Percentiles rank a stretch among this genome's conserved stretches.
Conservation (phyloP, 2,888 invertebrate genomes). For the Sphecodes monilicornis region DNA sequence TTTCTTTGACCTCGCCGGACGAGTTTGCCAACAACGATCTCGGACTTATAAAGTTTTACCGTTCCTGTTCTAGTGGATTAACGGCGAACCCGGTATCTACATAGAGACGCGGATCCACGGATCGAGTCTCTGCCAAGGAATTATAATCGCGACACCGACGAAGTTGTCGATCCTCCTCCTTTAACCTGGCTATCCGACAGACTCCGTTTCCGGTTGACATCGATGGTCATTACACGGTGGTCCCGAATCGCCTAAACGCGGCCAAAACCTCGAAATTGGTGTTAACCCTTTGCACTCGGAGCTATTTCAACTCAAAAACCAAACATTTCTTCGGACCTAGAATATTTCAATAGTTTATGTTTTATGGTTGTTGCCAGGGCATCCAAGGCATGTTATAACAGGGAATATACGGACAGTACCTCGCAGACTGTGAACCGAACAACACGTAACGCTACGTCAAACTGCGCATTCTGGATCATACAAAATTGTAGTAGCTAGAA, state of each 20-base stretch:
- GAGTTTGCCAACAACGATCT: constrained; percentile 26
- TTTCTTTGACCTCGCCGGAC: constrained; percentile 11
- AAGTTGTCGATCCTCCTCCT: background rate
- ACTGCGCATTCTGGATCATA: background rate
- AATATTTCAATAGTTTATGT: no score
- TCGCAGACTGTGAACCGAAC: no score
- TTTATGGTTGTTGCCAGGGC: no score
- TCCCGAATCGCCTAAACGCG: no score
- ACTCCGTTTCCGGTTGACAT: background rate
- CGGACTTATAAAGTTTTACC: constrained; percentile 28
- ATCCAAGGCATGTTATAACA: no score
- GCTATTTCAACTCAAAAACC: no score
- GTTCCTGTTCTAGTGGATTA: constrained; percentile 6
- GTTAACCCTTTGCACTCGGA: no score
- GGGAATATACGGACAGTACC: no score
- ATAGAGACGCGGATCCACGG: background rate
- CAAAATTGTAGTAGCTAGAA: background rate
- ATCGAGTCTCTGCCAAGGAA: constrained; percentile 9
- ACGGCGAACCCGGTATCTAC: background rate
- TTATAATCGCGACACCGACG: constrained; percentile 9
- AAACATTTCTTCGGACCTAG: no score
- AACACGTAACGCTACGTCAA: background rate
- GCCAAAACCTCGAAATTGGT: no score
- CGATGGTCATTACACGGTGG: background rate
- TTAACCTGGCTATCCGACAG: background rate